Percentiles rank a stretch among this genome's conserved stretches.
These are phyloP conservation scores for Latrodectus geometricus DNA, from an alignment of 1,140 invertebrate species.

Conservation along the genomic window DNA sequence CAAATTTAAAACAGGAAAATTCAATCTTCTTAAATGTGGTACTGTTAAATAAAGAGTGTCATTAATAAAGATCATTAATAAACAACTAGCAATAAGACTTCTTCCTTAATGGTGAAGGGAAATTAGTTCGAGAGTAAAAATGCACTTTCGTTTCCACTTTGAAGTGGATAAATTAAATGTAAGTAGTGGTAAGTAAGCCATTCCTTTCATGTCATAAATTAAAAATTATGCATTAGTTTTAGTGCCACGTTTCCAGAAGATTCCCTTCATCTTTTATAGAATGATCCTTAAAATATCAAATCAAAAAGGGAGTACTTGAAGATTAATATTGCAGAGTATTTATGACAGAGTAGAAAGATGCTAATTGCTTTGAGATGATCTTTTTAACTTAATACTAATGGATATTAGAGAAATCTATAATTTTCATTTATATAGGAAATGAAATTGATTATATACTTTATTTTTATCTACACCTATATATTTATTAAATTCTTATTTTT, in stretches of 20 bases:
- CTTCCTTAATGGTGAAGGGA: background rate
- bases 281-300: background rate
- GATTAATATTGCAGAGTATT: background rate
- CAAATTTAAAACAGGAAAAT: background rate
- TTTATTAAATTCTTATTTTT: too few relatives aligned
- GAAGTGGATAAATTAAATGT: slow-evolving; percentile 11
- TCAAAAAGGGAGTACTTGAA: background rate
- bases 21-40: background rate
- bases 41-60: background rate
- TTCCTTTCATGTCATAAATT: slow-evolving; percentile 26
- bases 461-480: too few relatives aligned
- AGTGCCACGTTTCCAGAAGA: background rate
- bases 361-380: too few relatives aligned
- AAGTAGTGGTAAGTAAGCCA: background rate
- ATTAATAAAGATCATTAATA: slow-evolving; percentile 34
- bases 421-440: too few relatives aligned
- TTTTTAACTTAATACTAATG: too few relatives aligned
- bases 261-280: background rate
- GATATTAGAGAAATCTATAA: too few relatives aligned
- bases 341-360: too few relatives aligned
- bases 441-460: too few relatives aligned
- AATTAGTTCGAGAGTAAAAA: background rate
- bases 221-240: slow-evolving; percentile 11
- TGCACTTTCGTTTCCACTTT: background rate
- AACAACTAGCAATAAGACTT: slow-evolving; percentile 13